Evolutionary conservation across 2,113 vertebrate genomes (phyloP), one percentile per base, ranked within the genome.

Genomic region (Onychostruthus taczanowskii): DNA sequence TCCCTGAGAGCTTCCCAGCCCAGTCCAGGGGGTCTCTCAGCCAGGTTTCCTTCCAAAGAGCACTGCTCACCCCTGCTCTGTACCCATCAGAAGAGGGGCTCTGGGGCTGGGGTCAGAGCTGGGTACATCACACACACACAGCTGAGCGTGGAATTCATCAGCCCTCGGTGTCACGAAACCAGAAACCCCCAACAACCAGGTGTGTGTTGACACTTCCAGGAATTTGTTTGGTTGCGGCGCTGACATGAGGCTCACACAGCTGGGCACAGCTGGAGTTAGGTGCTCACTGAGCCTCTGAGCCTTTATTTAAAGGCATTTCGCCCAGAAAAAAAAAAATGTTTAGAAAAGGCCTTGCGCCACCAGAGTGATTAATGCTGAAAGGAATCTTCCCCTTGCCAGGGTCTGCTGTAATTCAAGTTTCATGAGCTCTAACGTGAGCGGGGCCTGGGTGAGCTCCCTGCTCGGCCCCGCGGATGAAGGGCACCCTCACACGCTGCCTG

Each of bases 401-500:
- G 59, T n/a, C 52, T 41, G 46, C 1, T 49, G 43, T 26, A 46
- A 73, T 79, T 87, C 41, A 22, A 16, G 27, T 46, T 76, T 73
- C 58, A 64, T 18, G 52, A 86, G 62, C 52, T 82, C n/a, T 35
- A 9, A 14, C 8, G 2, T 0, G 27, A 26, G 7, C 6, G 37
- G 52, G 76, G 53, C 24, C 70, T 47, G 31, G 12, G 1, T 20
- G n/a, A 12, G 68, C 55, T 46, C 56, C 68, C 87, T 24, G 41
- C 16, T 26, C 35, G 47, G 49, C 33, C 33, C 80, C 0, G 0
- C 24, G 76, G 30, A 6, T 7, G 33, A 72, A 84, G 43, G 37
- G 26, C n/a, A 23, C 61, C 53, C 75, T 84, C 55, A 12, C 55
- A 23, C 0, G 0, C n/a, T 31, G 17, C 88, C 69, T 0, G 0